Conservation (phyloP, 2,113 vertebrate species). For the Brachypodius melanocephalos region DNA sequence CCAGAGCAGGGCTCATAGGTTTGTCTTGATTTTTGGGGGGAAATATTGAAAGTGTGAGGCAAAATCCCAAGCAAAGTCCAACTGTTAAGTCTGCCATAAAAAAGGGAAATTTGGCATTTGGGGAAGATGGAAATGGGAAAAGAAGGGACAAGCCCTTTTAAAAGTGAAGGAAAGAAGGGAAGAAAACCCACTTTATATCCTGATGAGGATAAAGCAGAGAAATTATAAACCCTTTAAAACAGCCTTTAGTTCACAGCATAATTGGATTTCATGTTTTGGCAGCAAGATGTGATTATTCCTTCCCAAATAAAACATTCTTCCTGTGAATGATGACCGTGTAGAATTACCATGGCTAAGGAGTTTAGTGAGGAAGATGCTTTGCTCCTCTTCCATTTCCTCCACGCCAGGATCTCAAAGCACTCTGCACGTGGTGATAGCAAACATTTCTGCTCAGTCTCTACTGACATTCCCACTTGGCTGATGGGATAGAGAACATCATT, state of each 20-base stretch:
- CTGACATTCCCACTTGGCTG: neutral
- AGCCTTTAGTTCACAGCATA: constrained; percentile 56
- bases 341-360: constrained; percentile 65
- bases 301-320: constrained; percentile 53
- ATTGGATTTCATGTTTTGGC: constrained; percentile 70
- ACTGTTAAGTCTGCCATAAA: neutral
- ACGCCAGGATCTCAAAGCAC: neutral
- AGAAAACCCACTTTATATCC: neutral
- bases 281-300: constrained; percentile 54
- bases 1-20: neutral
- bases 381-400: neutral
- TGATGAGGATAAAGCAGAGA: constrained; percentile 39
- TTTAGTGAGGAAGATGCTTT: constrained; percentile 43
- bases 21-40: neutral
- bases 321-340: constrained; percentile 56
- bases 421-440: neutral
- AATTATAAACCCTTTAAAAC: constrained; percentile 50
- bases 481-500: neutral
- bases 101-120: neutral
- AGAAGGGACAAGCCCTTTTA: neutral
- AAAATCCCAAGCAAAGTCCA: neutral
- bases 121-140: neutral
- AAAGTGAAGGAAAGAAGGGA: neutral
- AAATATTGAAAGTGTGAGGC: neutral
- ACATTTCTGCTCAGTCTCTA: neutral